These are phyloP conservation scores for Fregata magnificens DNA, from an alignment of 2,113 vertebrate genomes.

Conservation along the genomic window DNA sequence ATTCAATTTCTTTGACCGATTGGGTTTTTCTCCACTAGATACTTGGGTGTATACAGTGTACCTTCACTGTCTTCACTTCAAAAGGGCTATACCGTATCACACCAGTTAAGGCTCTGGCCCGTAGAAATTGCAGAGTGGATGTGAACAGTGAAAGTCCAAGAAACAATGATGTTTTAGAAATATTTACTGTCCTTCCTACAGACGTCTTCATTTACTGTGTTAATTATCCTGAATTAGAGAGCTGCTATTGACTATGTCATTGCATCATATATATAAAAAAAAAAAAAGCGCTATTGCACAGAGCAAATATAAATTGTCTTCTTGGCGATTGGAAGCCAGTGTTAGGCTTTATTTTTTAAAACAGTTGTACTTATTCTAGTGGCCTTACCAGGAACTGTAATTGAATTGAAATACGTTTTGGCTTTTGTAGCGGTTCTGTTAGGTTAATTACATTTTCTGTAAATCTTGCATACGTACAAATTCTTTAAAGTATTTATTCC, in stretches of 20 bases:
- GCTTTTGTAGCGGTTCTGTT: background rate
- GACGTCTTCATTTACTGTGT: background rate
- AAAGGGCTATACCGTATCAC: background rate
- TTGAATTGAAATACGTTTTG: background rate
- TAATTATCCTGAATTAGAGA: background rate
- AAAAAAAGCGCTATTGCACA: accelerated
- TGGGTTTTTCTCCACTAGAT: background rate
- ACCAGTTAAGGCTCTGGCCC: background rate
- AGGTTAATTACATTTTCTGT: background rate
- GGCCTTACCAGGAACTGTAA: background rate
- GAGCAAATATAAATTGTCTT: background rate
- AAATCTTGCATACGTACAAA: background rate
- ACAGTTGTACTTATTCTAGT: background rate
- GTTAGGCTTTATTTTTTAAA: background rate
- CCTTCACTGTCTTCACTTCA: background rate
- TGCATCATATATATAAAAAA: too few species aligned
- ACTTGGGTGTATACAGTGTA: background rate
- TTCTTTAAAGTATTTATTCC: background rate
- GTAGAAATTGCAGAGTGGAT: background rate
- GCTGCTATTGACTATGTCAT: background rate
- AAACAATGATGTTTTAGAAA: background rate
- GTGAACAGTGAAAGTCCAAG: background rate
- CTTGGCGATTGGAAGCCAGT: background rate
- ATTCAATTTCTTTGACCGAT: background rate
- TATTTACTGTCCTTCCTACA: background rate